phyloP scores from a whole-genome alignment of 2,113 vertebrate species.

The Phoxinus phoxinus region DNA sequence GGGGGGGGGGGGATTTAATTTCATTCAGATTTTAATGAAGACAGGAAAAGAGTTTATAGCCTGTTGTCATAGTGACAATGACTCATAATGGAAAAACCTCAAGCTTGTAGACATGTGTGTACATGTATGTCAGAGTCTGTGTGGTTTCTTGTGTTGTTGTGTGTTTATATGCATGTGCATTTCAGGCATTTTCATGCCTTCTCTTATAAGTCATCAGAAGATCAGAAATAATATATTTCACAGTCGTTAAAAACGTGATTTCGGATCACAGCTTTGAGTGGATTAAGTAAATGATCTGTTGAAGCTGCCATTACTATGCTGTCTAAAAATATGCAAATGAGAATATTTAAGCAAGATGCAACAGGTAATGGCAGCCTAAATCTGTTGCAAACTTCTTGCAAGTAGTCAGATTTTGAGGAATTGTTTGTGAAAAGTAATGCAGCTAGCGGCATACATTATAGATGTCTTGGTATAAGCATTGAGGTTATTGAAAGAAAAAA shows the following conservation, averaged over 20 bases:
- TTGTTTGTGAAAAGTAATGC: not conserved
- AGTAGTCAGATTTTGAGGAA: not conserved
- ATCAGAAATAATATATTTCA: conserved; percentile 1
- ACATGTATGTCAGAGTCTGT: conserved; percentile 32
- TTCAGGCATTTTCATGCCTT: not conserved
- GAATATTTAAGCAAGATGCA: conserved; percentile 29
- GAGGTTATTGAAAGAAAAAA: too few relatives aligned
- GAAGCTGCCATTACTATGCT: not conserved
- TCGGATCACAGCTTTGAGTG: not conserved
- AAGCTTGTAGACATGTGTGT: conserved; percentile 25
- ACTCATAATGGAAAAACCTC: conserved; percentile 43
- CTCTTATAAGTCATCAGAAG: conserved; percentile 42
- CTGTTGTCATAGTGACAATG: conserved; percentile 52
- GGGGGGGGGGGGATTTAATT: conserved; percentile 38
- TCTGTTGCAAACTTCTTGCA: not conserved
- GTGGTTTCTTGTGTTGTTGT: conserved; percentile 1
- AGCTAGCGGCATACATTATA: not conserved
- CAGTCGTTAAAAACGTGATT: not conserved
- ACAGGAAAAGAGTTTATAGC: conserved; percentile 50
- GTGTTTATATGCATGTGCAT: conserved; percentile 23
- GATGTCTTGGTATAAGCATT: not conserved
- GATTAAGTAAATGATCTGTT: not conserved
- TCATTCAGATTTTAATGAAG: conserved; percentile 58
- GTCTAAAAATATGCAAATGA: conserved; percentile 9
- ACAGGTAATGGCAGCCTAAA: not conserved